phyloP scores from a whole-genome alignment of 2,888 invertebrate species.

The Xestia rhomboidea region DNA sequence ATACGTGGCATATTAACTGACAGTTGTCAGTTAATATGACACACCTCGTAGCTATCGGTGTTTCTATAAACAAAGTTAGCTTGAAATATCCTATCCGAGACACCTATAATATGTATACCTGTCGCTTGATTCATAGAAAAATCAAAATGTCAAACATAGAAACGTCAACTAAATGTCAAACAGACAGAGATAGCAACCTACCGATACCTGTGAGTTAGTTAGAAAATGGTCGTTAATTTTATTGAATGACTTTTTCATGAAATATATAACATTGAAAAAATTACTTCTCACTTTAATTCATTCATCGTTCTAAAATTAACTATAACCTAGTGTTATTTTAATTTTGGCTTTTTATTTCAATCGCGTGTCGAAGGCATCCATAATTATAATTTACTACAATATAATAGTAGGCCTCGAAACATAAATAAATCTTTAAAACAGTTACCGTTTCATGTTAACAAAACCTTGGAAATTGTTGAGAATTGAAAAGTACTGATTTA shows the following conservation, averaged over 20 bases:
- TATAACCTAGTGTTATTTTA: constrained; percentile 11
- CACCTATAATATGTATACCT: no score
- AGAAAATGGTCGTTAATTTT: no score
- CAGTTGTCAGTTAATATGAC: no score
- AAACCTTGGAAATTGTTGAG: constrained; percentile 39
- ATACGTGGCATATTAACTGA: no score
- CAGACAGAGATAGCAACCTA: no score
- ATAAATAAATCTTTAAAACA: constrained; percentile 48
- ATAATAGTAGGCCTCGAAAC: constrained; percentile 51
- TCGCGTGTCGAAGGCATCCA: constrained; percentile 51
- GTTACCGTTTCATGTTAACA: constrained; percentile 51
- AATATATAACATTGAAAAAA: neutral
- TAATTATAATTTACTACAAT: constrained; percentile 56
- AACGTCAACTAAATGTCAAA: no score
- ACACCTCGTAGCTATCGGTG: no score
- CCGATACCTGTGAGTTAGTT: no score
- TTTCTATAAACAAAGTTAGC: no score
- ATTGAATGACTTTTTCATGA: neutral
- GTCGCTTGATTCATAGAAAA: no score
- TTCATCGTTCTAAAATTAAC: neutral
- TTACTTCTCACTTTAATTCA: neutral
- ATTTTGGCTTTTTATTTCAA: constrained; percentile 37
- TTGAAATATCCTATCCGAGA: no score
- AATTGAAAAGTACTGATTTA: constrained; percentile 54
- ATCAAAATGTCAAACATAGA: no score